Conservation (phyloP, 2,113 vertebrate genomes). For the Lampris incognitus region DNA sequence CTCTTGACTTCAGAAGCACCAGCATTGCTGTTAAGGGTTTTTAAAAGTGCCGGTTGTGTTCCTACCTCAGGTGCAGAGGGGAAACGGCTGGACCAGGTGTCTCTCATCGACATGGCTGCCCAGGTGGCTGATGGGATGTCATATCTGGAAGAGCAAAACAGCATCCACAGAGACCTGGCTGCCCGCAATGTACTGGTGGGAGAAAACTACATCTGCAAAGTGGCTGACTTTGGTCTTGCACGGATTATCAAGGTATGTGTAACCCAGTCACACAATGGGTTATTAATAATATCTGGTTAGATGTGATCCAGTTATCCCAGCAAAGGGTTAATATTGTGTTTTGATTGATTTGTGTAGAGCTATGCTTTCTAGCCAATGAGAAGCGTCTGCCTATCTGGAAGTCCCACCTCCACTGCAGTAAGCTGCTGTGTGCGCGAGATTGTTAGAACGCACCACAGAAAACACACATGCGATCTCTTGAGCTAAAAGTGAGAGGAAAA, state of each 20-base stretch:
- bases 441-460: too few relatives aligned
- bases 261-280: background rate
- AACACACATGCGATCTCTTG: too few relatives aligned
- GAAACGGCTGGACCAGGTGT: slow-evolving; percentile 40
- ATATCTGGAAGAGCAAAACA: slow-evolving; percentile 85
- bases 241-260: slow-evolving; percentile 84
- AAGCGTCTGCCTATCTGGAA: too few relatives aligned
- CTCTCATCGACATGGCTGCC: slow-evolving; percentile 79
- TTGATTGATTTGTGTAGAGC: too few relatives aligned
- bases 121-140: slow-evolving; percentile 89
- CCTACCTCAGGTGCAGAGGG: slow-evolving; percentile 74
- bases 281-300: too few relatives aligned
- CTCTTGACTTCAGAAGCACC: too few relatives aligned
- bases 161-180: slow-evolving; percentile 87
- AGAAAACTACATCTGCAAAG: slow-evolving; percentile 86
- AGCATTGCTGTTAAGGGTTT: background rate
- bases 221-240: slow-evolving; percentile 90
- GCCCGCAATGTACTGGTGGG: slow-evolving; percentile 88
- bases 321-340: too few relatives aligned
- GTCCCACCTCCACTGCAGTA: too few relatives aligned
- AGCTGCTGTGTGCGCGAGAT: too few relatives aligned
- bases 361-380: too few relatives aligned
- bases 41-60: background rate
- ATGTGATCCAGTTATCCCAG: too few relatives aligned
- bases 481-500: too few relatives aligned